Base-by-base conservation (phyloP, 2,797 vertebrate genomes). In the Sebastes kiyomatsui region DNA sequence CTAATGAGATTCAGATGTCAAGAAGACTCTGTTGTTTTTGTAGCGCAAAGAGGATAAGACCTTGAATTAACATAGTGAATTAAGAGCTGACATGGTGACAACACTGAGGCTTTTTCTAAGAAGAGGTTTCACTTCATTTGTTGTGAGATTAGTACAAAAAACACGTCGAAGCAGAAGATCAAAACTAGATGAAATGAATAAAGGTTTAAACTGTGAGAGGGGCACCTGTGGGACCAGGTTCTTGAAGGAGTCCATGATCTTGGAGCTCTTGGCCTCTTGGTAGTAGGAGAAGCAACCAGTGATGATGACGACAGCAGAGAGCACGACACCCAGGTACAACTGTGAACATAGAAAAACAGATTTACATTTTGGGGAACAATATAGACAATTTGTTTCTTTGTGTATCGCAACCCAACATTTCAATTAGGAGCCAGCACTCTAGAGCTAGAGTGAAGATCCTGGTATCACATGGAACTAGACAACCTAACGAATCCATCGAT, bases 171-270 rank as follows among this genome's bases (percentile, higher is more conserved):
- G 27, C 6, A 18, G 20, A 49, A 52, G 38, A 27, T n/a, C 13
- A 32, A 20, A 23, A 10, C 2, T 20, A 13, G 7, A 65, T 30
- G 7, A 14, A 59, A 65, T 30, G 7, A 14, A 59, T 16, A 5
- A n/a, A 67, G 66, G 14, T 66, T 22, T 27, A 6, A 64, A 77
- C 11, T 5, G 6, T 2, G 14, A 60, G 14, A 42, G 13, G 7
- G 5, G 25, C 80, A 99, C 98, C 97, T 99, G 98, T 80, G 98
- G 98, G 74, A 99, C 98, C 95, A 99, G 95, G 90, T 98, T 99
- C 91, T 99, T 99, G 94, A 99, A 99, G 81, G 98, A 99, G 77
- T 99, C 98, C 98, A 99, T 99, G 93, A 99, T 99, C 93, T 97
- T 98, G 25, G 98, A 99, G 92, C 98, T 99, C 92, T 99, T 99